Conservation (phyloP, 2,888 invertebrate species). For the Eutolmus rufibarbis region DNA sequence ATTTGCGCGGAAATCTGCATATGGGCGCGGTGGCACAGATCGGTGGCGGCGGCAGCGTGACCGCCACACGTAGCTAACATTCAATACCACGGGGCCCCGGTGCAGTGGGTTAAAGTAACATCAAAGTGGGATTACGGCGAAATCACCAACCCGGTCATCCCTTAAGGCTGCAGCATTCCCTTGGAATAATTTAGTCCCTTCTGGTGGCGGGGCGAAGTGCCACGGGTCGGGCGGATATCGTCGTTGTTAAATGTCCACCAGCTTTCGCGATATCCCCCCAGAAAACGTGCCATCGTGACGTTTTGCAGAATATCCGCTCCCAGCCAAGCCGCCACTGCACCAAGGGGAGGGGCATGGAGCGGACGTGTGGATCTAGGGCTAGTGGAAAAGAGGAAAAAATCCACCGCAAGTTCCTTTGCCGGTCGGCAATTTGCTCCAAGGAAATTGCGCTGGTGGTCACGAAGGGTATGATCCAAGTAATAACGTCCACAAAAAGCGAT, state of each 20-base stretch:
- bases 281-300: slow-evolving; percentile 19
- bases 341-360: background rate
- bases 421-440: background rate
- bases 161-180: background rate
- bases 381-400: background rate
- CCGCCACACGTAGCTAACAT: background rate
- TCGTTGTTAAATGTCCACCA: slow-evolving; percentile 5
- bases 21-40: background rate
- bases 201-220: background rate
- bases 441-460: slow-evolving; percentile 17
- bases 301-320: background rate
- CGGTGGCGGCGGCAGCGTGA: background rate
- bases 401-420: background rate
- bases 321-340: background rate
- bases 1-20: background rate
- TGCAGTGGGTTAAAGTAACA: slow-evolving; percentile 10
- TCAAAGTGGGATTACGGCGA: slow-evolving; percentile 1
- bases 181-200: background rate
- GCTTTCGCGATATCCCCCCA: background rate
- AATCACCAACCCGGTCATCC: slow-evolving; percentile 3
- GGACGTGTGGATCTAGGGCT: background rate
- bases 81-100: background rate
- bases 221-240: background rate
- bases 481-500: slow-evolving; percentile 8
- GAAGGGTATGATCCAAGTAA: slow-evolving; percentile 25